phyloP scores from a whole-genome alignment of 2,888 invertebrate species.

The Drosophila paramelanica region DNA sequence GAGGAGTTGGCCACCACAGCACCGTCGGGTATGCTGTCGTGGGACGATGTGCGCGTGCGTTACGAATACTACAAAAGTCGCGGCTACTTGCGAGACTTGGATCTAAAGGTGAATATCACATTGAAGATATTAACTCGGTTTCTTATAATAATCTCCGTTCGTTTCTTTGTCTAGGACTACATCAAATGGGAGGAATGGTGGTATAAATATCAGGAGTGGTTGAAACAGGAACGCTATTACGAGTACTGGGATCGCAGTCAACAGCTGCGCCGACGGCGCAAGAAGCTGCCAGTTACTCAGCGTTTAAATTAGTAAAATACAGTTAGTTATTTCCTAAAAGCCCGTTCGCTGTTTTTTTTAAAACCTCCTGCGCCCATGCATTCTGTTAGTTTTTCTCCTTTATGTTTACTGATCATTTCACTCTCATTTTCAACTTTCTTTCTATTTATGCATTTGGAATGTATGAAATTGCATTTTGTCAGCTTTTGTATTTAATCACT shows the following conservation, averaged over 20 bases:
- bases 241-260: constrained; percentile 85
- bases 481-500: constrained; percentile 56
- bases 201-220: constrained; percentile 95
- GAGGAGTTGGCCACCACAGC: constrained; percentile 91
- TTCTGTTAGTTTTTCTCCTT: constrained; percentile 15
- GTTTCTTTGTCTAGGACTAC: constrained; percentile 87
- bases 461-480: constrained; percentile 70
- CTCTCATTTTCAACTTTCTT: constrained; percentile 20
- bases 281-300: constrained; percentile 85
- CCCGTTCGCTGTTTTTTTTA: constrained; percentile 19
- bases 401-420: constrained; percentile 25
- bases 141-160: neutral
- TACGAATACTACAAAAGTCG: constrained; percentile 95
- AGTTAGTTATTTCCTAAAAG: constrained; percentile 17
- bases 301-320: constrained; percentile 80
- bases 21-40: constrained; percentile 90
- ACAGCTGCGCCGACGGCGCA: constrained; percentile 84
- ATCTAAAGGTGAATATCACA: constrained; percentile 80
- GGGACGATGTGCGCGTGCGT: constrained; percentile 95
- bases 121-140: neutral
- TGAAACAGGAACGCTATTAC: constrained; percentile 87
- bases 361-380: constrained; percentile 4
- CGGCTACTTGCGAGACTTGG: constrained; percentile 91
- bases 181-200: constrained; percentile 98
- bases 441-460: constrained; percentile 70